Conservation (phyloP, 2,797 vertebrate species). For the Enoplosus armatus region DNA sequence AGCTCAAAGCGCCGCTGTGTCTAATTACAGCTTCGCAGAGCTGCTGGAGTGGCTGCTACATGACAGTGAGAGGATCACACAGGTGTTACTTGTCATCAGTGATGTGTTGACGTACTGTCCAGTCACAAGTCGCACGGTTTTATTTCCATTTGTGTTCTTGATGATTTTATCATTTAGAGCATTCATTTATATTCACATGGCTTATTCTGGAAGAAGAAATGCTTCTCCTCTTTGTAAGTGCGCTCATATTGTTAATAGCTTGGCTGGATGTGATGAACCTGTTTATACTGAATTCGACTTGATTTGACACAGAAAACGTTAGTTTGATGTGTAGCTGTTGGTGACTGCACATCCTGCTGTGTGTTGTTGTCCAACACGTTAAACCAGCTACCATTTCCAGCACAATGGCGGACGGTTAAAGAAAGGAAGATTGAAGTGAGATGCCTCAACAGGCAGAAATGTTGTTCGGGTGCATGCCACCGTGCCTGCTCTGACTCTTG, state of each 20-base stretch:
- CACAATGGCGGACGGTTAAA: neutral
- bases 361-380: conserved; percentile 37
- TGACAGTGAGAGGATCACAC: neutral
- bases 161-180: neutral
- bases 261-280: neutral
- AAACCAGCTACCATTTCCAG: conserved; percentile 7
- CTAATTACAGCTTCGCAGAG: neutral
- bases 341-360: neutral
- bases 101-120: neutral
- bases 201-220: neutral
- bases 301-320: neutral
- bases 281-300: neutral
- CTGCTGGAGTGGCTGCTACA: neutral
- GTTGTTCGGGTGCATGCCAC: conserved; percentile 23
- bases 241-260: too few relatives aligned
- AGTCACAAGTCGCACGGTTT: neutral
- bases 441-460: conserved; percentile 26
- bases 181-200: neutral
- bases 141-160: neutral
- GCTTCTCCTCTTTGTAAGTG: neutral
- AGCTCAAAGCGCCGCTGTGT: neutral
- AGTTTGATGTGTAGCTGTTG: accelerated
- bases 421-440: neutral
- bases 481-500: too few relatives aligned
- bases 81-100: neutral